Evolutionary conservation across 2,888 invertebrate genomes (phyloP).

Genomic region (Chalcosyrphus nemorum): DNA sequence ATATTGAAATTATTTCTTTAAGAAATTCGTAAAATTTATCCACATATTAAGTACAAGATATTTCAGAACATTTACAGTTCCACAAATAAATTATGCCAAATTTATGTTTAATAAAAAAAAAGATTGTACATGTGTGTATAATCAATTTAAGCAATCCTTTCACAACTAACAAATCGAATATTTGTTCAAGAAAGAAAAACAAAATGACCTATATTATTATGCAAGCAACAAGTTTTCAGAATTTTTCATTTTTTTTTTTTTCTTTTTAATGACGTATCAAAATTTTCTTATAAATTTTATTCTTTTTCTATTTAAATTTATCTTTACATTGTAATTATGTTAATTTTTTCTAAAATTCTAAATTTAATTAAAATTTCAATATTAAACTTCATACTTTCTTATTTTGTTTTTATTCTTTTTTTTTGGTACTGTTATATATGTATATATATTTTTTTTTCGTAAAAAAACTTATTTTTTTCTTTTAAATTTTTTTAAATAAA

Average conservation of each 20-base stretch:
- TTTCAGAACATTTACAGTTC: constrained; percentile 18
- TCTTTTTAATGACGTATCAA: constrained; percentile 22
- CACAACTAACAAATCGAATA: constrained; percentile 41
- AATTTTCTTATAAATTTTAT: neutral
- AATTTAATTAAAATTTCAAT: constrained; percentile 30
- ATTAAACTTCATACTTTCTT: constrained; percentile 35
- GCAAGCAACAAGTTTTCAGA: constrained; percentile 48
- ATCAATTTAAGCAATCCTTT: constrained; percentile 18
- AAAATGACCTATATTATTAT: constrained; percentile 41
- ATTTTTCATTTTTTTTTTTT: too few species aligned
- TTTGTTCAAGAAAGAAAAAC: constrained; percentile 45
- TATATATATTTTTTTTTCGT: constrained; percentile 3
- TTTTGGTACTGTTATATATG: constrained; percentile 58
- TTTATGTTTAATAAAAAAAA: constrained; percentile 11
- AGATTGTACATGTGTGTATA: neutral
- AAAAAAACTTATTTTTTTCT: constrained; percentile 22
- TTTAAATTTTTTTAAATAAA: constrained; percentile 41
- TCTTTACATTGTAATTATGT: constrained; percentile 37
- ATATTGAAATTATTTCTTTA: constrained; percentile 10
- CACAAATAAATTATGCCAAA: constrained; percentile 18
- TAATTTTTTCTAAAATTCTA: constrained; percentile 42
- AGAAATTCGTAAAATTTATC: constrained; percentile 47
- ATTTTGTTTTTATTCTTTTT: constrained; percentile 41
- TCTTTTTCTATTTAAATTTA: constrained; percentile 22
- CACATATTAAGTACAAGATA: constrained; percentile 66